These are phyloP conservation scores for Apamea monoglypha DNA, from an alignment of 2,888 invertebrate genomes.

Conservation along the genomic window DNA sequence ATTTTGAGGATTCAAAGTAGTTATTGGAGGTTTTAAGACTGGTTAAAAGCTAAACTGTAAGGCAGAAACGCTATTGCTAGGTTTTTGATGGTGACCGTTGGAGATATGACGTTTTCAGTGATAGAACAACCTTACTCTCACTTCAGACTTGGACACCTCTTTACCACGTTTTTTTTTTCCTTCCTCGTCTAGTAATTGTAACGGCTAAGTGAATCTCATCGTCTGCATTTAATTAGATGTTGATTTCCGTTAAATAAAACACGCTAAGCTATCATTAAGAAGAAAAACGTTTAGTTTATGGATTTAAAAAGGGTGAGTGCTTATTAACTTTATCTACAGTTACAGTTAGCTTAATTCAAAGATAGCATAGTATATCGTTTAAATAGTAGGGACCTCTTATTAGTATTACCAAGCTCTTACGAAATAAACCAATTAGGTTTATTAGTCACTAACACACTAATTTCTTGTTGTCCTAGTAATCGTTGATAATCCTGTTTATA, in stretches of 20 bases:
- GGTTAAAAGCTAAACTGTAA: not conserved
- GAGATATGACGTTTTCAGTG: not conserved
- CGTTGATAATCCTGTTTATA: slow-evolving; percentile 66
- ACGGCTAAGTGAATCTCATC: not conserved
- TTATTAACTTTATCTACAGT: not conserved
- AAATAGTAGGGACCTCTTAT: not conserved
- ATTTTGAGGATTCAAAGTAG: not conserved
- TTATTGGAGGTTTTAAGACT: not conserved
- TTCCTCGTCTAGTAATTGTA: not conserved
- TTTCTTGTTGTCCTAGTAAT: slow-evolving; percentile 48
- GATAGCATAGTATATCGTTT: not conserved
- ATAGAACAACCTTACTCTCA: not conserved
- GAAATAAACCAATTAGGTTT: slow-evolving; percentile 7
- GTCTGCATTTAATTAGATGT: not conserved
- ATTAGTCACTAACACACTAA: slow-evolving; percentile 11
- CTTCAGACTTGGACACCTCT: not conserved
- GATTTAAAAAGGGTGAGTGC: not conserved
- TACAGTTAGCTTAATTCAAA: not conserved
- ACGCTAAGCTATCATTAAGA: slow-evolving; percentile 22
- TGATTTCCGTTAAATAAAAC: not conserved
- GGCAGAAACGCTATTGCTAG: not conserved
- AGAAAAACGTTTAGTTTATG: not conserved
- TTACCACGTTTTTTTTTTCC: not conserved
- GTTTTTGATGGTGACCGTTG: too few species aligned
- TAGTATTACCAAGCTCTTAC: not conserved